Evolutionary conservation across 2,888 invertebrate species (phyloP).

Genomic region (Acleris holmiana): DNA sequence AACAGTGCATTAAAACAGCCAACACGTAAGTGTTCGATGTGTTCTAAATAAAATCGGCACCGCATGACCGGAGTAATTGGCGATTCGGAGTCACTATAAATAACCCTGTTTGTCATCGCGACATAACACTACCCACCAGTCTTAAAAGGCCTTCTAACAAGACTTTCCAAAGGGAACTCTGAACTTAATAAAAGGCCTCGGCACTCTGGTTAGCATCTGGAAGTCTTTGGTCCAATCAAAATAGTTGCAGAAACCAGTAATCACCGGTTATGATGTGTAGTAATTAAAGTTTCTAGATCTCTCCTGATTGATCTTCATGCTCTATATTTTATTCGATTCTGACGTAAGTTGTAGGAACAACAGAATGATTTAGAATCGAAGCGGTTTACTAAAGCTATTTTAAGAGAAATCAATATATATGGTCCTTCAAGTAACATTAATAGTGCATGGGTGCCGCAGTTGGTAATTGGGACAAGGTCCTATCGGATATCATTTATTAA

Average conservation of each 20-base stretch:
- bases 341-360: slow-evolving; percentile 11
- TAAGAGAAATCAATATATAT: slow-evolving; percentile 30
- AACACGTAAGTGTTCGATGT: slow-evolving; percentile 24
- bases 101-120: slow-evolving; percentile 43
- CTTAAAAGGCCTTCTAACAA: slow-evolving; percentile 29
- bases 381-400: slow-evolving; percentile 9
- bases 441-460: slow-evolving; percentile 39
- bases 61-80: slow-evolving; percentile 31
- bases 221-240: slow-evolving; percentile 23
- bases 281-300: slow-evolving; percentile 29
- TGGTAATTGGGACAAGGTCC: slow-evolving; percentile 57
- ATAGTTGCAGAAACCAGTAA: slow-evolving; percentile 16
- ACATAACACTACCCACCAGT: slow-evolving; percentile 41
- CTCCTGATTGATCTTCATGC: slow-evolving; percentile 15
- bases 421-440: slow-evolving; percentile 34
- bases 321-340: slow-evolving; percentile 5
- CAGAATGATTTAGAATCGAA: slow-evolving; percentile 14
- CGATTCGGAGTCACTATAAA: slow-evolving; percentile 39
- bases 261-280: slow-evolving; percentile 8
- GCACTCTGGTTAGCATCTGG: slow-evolving; percentile 13
- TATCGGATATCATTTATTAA: slow-evolving; percentile 28
- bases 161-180: slow-evolving; percentile 1
- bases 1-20: slow-evolving; percentile 24
- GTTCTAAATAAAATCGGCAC: slow-evolving; percentile 29
- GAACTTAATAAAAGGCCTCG: slow-evolving; percentile 6